phyloP scores from a whole-genome alignment of 2,113 vertebrate genomes.

The Gallinago paraguaiae region DNA sequence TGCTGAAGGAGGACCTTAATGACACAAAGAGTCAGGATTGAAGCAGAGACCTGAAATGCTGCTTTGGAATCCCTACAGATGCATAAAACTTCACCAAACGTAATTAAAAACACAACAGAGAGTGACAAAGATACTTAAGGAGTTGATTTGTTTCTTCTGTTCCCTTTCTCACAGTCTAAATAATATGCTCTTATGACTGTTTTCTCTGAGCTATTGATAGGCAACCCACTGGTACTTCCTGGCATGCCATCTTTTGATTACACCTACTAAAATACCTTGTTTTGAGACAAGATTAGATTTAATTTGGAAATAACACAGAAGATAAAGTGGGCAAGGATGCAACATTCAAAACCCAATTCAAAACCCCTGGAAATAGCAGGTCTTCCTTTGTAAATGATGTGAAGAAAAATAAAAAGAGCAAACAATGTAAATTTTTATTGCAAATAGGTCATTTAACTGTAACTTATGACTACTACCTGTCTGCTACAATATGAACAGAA shows the following conservation, averaged over 20 bases:
- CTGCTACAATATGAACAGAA: not conserved
- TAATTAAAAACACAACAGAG: not conserved
- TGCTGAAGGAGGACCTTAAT: not conserved
- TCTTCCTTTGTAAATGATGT: not conserved
- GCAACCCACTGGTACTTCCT: not conserved
- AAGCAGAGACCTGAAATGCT: not conserved
- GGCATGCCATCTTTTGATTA: not conserved
- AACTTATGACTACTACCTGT: not conserved
- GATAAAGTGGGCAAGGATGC: not conserved
- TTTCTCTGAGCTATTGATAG: not conserved
- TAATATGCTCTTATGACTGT: rapidly evolving
- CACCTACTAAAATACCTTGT: not conserved
- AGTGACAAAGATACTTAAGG: not conserved
- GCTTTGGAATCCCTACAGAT: not conserved
- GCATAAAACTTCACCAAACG: not conserved
- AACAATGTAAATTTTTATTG: not conserved
- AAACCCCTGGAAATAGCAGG: not conserved
- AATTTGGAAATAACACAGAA: not conserved
- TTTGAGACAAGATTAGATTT: not conserved
- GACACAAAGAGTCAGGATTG: not conserved
- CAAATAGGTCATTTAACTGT: not conserved
- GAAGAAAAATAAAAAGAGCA: not conserved
- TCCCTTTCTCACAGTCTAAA: rapidly evolving
- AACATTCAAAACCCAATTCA: not conserved
- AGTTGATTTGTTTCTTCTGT: not conserved